phyloP scores from a whole-genome alignment of 2,888 invertebrate species.

The Euspilapteryx auroguttella region DNA sequence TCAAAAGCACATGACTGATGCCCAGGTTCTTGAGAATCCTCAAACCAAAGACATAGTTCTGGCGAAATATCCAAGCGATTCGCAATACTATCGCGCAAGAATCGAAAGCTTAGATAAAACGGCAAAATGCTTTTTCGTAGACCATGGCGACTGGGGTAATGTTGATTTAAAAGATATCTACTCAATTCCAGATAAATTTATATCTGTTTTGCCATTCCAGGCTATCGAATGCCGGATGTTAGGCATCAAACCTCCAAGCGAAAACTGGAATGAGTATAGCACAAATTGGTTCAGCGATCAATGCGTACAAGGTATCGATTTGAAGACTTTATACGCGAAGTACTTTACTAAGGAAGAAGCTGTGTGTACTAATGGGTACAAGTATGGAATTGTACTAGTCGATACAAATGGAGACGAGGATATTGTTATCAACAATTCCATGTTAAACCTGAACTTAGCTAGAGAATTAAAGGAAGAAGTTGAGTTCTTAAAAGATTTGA shows the following conservation, averaged over 20 bases:
- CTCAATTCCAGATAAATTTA: conserved; percentile 46
- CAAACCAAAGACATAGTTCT: conserved; percentile 41
- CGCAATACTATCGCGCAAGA: conserved; percentile 40
- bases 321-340: conserved; percentile 42
- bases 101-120: conserved; percentile 32
- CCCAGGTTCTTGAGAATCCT: conserved; percentile 13
- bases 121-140: conserved; percentile 63
- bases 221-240: conserved; percentile 64
- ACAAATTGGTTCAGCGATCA: conserved; percentile 51
- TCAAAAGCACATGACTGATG: conserved; percentile 19
- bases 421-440: conserved; percentile 41
- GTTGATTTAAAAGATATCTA: conserved; percentile 35
- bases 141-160: conserved; percentile 60
- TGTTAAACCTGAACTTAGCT: conserved; percentile 54
- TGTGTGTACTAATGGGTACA: conserved; percentile 31
- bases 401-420: conserved; percentile 39
- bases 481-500: conserved; percentile 17
- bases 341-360: conserved; percentile 32
- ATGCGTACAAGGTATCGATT: conserved; percentile 27
- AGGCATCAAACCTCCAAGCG: conserved; percentile 45
- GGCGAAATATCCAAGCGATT: conserved; percentile 45
- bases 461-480: conserved; percentile 20
- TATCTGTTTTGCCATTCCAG: conserved; percentile 62
- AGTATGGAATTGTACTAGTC: conserved; percentile 48
- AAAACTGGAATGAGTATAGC: conserved; percentile 53